Conservation (phyloP, 2,888 invertebrate genomes). For the Hemaris fuciformis region DNA sequence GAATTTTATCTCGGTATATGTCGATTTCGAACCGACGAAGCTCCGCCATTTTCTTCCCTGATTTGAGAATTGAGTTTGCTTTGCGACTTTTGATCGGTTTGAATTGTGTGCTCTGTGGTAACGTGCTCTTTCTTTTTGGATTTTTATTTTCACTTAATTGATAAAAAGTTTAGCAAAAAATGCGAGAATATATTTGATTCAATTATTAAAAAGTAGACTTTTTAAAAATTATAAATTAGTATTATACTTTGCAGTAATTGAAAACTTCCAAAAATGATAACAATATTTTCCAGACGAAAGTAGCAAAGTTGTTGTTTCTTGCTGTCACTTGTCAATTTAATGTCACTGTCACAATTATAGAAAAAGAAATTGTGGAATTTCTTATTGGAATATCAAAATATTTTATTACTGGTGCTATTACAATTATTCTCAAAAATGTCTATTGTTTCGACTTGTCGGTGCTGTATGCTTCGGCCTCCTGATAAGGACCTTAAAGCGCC, state of each 20-base stretch:
- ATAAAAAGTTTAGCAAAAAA: too few species aligned
- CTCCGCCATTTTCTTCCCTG: constrained; percentile 22
- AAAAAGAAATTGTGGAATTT: not conserved
- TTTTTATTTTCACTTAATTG: too few species aligned
- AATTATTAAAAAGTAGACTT: too few species aligned
- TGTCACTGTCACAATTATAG: not conserved
- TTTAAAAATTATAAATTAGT: too few species aligned
- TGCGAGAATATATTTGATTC: too few species aligned
- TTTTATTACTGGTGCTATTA: not conserved
- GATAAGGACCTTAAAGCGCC: constrained; percentile 57
- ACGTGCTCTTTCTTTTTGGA: too few species aligned
- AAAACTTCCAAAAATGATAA: too few species aligned
- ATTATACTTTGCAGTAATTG: too few species aligned
- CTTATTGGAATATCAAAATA: not conserved
- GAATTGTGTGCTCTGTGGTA: too few species aligned
- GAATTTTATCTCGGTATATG: constrained; percentile 2
- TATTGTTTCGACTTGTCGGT: constrained; percentile 46
- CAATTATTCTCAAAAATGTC: constrained; percentile 39
- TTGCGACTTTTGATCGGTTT: not conserved
- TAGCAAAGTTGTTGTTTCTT: too few species aligned
- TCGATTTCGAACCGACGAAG: not conserved
- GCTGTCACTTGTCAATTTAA: not conserved
- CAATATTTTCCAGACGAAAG: too few species aligned
- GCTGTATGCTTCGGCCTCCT: constrained; percentile 61
- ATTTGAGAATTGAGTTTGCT: not conserved